Conservation (phyloP, 2,888 invertebrate species). For the Automeris io region DNA sequence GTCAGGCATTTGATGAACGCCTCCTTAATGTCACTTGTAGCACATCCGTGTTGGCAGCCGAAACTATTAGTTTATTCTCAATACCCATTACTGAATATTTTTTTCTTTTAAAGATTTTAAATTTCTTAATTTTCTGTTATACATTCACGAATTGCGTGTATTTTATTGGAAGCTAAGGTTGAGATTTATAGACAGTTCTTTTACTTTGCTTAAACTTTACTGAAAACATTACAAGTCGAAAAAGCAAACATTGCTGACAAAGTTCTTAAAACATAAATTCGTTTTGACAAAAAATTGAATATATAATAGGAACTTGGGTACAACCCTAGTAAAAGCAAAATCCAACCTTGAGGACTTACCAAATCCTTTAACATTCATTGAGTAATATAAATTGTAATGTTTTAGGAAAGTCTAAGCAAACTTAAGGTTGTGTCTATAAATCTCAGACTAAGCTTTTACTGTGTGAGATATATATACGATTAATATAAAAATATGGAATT, state of each 20-base stretch:
- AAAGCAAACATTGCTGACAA: too few species aligned
- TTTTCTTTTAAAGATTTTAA: too few species aligned
- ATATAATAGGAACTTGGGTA: too few species aligned
- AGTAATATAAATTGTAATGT: neutral
- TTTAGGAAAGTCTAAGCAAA: neutral
- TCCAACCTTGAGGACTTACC: neutral
- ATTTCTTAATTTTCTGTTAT: too few species aligned
- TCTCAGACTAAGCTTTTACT: neutral
- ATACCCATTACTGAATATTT: neutral
- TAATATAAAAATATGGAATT: neutral
- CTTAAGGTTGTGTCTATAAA: neutral
- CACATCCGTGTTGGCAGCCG: conserved; percentile 47
- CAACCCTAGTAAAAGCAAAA: neutral
- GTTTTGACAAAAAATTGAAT: too few species aligned
- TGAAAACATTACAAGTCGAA: neutral
- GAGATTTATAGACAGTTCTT: neutral
- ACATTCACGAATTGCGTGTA: too few species aligned
- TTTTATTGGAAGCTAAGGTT: neutral
- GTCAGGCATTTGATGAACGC: conserved; percentile 33
- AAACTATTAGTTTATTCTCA: conserved; percentile 4
- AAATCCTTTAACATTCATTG: neutral
- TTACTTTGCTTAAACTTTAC: neutral
- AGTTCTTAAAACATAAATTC: too few species aligned
- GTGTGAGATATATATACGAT: neutral
- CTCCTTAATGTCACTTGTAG: conserved; percentile 41